These are phyloP conservation scores for Sander vitreus DNA, from an alignment of 2,113 vertebrate species.

Conservation along the genomic window DNA sequence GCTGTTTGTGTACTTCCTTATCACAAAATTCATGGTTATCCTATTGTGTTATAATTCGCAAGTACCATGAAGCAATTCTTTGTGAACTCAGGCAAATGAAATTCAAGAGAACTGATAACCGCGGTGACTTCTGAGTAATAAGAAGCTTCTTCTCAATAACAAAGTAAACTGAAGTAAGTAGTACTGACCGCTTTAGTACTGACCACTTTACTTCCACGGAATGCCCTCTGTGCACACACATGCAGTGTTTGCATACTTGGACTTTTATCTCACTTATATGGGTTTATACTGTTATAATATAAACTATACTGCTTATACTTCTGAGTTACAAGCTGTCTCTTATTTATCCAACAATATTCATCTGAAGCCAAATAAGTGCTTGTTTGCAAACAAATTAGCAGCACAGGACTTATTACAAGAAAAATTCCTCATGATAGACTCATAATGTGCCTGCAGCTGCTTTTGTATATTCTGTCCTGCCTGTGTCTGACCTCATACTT, in stretches of 20 bases:
- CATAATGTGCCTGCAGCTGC: constrained; percentile 32
- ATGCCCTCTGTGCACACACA: background rate
- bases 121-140: constrained; percentile 16
- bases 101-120: constrained; percentile 42
- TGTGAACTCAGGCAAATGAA: background rate
- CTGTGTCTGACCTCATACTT: constrained; percentile 19
- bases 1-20: background rate
- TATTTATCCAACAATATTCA: background rate
- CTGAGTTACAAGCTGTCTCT: background rate
- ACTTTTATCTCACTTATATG: background rate
- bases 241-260: background rate
- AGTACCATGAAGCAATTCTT: background rate
- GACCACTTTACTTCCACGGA: constrained; percentile 12
- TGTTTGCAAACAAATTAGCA: constrained; percentile 18
- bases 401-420: background rate
- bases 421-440: background rate
- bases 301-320: too few relatives aligned
- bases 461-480: constrained; percentile 19
- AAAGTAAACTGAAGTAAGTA: constrained; percentile 6
- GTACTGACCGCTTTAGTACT: background rate
- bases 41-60: background rate
- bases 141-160: constrained; percentile 16
- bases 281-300: too few relatives aligned
- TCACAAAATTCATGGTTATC: background rate
- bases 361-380: background rate